These are phyloP conservation scores for Phrixothrix hirtus DNA, from an alignment of 2,888 invertebrate species.

Conservation along the genomic window DNA sequence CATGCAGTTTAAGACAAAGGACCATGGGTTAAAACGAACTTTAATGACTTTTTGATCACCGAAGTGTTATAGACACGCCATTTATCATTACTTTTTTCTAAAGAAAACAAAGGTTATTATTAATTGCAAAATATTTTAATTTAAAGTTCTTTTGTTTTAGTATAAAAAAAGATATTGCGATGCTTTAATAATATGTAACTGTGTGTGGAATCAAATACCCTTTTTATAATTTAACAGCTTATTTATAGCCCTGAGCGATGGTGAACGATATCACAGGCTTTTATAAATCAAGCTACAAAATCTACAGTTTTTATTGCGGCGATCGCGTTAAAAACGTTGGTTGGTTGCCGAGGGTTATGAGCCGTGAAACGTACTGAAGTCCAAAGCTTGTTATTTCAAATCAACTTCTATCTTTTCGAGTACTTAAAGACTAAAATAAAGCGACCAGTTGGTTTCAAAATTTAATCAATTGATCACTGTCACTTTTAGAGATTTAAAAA, in stretches of 20 bases:
- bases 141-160: not conserved
- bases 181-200: slow-evolving; percentile 8
- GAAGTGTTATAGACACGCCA: slow-evolving; percentile 45
- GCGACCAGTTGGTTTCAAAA: slow-evolving; percentile 3
- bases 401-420: slow-evolving; percentile 9
- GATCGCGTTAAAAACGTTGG: slow-evolving; percentile 30
- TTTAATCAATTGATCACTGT: slow-evolving; percentile 14
- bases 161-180: not conserved
- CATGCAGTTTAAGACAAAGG: slow-evolving; percentile 41
- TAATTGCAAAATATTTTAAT: slow-evolving; percentile 3
- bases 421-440: slow-evolving; percentile 13
- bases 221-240: slow-evolving; percentile 30
- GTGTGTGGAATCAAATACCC: slow-evolving; percentile 17
- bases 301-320: slow-evolving; percentile 32
- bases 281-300: slow-evolving; percentile 34
- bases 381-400: slow-evolving; percentile 22
- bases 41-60: slow-evolving; percentile 51
- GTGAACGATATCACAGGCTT: slow-evolving; percentile 27
- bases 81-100: slow-evolving; percentile 43
- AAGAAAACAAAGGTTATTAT: slow-evolving; percentile 3
- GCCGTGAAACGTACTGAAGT: slow-evolving; percentile 36
- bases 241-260: slow-evolving; percentile 26
- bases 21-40: slow-evolving; percentile 36
- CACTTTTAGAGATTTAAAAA: slow-evolving; percentile 10
- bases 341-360: slow-evolving; percentile 35